phyloP scores from a whole-genome alignment of 2,797 vertebrate species.

The Miichthys miiuy region DNA sequence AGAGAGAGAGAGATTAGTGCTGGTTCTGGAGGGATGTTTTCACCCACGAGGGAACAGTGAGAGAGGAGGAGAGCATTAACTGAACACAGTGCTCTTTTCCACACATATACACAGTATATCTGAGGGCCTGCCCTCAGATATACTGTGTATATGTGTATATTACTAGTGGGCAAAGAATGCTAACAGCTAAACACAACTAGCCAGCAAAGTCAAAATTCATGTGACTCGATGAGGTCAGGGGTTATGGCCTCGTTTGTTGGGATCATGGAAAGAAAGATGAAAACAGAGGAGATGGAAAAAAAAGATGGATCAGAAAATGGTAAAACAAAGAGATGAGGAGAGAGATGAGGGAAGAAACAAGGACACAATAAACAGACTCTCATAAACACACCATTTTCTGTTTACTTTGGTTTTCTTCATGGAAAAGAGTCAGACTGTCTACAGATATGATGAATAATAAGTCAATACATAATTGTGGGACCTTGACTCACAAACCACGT shows the following conservation, averaged over 20 bases:
- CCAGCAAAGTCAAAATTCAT: conserved; percentile 24
- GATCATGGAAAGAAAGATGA: not conserved
- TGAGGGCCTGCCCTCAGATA: conserved; percentile 22
- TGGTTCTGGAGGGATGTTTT: conserved; percentile 40
- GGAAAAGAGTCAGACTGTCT: not conserved
- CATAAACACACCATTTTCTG: no score
- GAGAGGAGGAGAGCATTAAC: conserved; percentile 22
- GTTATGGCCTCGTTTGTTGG: not conserved
- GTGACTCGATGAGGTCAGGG: conserved; percentile 1
- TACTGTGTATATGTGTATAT: no score
- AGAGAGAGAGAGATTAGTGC: conserved; percentile 36
- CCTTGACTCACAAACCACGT: not conserved
- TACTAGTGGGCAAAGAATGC: conserved; percentile 1
- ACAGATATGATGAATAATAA: conserved; percentile 3
- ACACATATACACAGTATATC: conserved; percentile 18
- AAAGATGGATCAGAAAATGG: not conserved
- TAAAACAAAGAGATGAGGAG: not conserved
- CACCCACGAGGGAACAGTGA: conserved; percentile 25
- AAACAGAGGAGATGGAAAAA: not conserved
- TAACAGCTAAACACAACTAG: not conserved
- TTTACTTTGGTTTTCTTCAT: conserved; percentile 13
- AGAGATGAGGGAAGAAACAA: not conserved
- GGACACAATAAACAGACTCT: no score
- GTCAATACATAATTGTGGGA: conserved; percentile 8
- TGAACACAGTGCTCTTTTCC: conserved; percentile 14